Conservation (phyloP, 1,140 invertebrate genomes). For the Caerostris extrusa region DNA sequence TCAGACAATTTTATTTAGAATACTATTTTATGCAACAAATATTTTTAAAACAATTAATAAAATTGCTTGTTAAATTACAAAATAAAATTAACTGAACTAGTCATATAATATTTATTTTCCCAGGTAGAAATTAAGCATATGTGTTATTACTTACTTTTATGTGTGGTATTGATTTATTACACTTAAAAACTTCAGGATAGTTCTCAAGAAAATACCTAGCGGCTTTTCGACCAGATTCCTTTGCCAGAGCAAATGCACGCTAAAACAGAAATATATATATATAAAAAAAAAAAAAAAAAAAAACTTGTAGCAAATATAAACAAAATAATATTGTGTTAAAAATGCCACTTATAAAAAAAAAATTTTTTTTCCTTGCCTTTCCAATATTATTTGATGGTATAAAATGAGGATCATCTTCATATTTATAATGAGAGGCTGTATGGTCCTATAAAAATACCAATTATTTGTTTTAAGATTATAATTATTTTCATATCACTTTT, state of each 20-base stretch:
- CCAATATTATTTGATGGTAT: constrained; percentile 88
- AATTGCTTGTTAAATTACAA: no score
- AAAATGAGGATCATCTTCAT: constrained; percentile 94
- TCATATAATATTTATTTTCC: no score
- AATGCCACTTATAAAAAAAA: background rate
- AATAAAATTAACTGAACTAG: no score
- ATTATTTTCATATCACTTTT: no score
- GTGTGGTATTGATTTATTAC: constrained; percentile 87
- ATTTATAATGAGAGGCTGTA: constrained; percentile 92
- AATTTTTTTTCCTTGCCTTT: constrained; percentile 77
- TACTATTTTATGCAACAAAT: no score
- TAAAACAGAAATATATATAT: constrained; percentile 80
- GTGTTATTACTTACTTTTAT: constrained; percentile 81
- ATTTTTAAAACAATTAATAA: no score
- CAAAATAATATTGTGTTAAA: background rate
- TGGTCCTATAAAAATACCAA: constrained; percentile 85
- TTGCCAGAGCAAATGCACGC: constrained; percentile 88
- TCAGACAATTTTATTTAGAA: no score
- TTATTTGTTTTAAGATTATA: no score
- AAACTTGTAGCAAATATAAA: background rate
- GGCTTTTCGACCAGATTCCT: constrained; percentile 92
- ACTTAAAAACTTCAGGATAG: constrained; percentile 89
- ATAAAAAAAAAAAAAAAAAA: background rate
- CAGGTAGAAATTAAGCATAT: no score
- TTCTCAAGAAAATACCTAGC: constrained; percentile 91